Evolutionary conservation across 2,888 invertebrate genomes (phyloP).

Genomic region (Drosophila vallismaia): DNA sequence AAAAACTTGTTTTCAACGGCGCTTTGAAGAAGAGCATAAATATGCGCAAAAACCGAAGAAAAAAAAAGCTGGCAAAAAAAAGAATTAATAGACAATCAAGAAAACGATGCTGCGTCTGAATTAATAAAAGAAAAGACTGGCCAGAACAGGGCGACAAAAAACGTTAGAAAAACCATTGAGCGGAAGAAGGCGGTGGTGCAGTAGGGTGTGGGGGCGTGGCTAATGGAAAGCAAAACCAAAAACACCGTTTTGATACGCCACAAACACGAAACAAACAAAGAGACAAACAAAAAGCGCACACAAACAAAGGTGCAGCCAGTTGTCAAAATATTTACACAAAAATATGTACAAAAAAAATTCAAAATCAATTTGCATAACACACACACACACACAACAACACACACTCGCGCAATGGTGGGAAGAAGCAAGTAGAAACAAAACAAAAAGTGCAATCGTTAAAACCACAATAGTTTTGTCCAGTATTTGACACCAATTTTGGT

Average conservation of each 20-base stretch:
- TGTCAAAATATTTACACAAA: constrained; percentile 43
- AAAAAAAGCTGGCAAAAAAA: constrained; percentile 44
- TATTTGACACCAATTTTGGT: constrained; percentile 66
- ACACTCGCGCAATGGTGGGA: constrained; percentile 52
- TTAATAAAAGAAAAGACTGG: constrained; percentile 37
- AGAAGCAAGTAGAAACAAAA: constrained; percentile 52
- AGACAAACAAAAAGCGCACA: constrained; percentile 36
- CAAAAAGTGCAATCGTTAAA: constrained; percentile 45
- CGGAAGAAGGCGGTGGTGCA: constrained; percentile 62
- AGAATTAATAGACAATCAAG: constrained; percentile 74
- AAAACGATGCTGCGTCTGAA: constrained; percentile 54
- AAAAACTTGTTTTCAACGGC: constrained; percentile 75
- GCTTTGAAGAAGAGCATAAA: constrained; percentile 71
- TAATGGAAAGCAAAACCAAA: constrained; percentile 22
- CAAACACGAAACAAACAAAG: constrained; percentile 29
- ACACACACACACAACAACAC: constrained; percentile 29
- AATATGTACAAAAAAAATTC: constrained; percentile 58
- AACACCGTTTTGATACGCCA: constrained; percentile 25
- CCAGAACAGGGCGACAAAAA: constrained; percentile 36
- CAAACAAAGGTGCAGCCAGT: constrained; percentile 40
- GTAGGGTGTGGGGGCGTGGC: constrained; percentile 40
- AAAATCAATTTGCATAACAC: constrained; percentile 79
- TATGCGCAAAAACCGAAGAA: constrained; percentile 45
- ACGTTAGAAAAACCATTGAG: constrained; percentile 65
- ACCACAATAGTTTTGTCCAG: constrained; percentile 57